phyloP scores from a whole-genome alignment of 2,888 invertebrate genomes.

The Eubasilissa splendida region DNA sequence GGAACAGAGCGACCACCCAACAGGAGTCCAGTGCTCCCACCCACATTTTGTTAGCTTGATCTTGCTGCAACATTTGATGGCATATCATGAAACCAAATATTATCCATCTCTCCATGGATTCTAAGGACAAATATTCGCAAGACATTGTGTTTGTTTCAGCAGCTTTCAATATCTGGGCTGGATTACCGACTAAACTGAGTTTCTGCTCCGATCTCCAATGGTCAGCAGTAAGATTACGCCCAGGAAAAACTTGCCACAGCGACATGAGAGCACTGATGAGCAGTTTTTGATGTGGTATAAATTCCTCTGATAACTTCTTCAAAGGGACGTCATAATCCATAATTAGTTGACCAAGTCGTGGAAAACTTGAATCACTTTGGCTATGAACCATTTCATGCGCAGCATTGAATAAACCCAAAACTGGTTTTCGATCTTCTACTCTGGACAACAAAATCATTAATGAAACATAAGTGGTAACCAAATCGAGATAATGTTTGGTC shows the following conservation, averaged over 20 bases:
- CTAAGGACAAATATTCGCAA: slow-evolving; percentile 96
- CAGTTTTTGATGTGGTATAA: slow-evolving; percentile 93
- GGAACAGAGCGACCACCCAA: slow-evolving; percentile 94
- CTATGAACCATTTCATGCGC: slow-evolving; percentile 97
- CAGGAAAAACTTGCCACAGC: slow-evolving; percentile 88
- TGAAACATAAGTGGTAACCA: slow-evolving; percentile 94
- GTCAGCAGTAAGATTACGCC: slow-evolving; percentile 93
- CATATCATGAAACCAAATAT: slow-evolving; percentile 95
- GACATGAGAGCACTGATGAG: slow-evolving; percentile 91
- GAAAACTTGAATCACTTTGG: slow-evolving; percentile 92
- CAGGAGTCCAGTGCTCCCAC: slow-evolving; percentile 92
- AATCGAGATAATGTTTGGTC: slow-evolving; percentile 94
- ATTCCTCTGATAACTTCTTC: slow-evolving; percentile 96
- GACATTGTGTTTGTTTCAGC: slow-evolving; percentile 97
- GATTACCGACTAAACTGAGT: slow-evolving; percentile 93
- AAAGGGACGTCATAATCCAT: slow-evolving; percentile 97
- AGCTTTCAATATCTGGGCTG: slow-evolving; percentile 94
- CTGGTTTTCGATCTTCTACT: slow-evolving; percentile 98
- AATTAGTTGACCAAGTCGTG: slow-evolving; percentile 96
- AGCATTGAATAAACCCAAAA: slow-evolving; percentile 96
- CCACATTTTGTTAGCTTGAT: slow-evolving; percentile 91
- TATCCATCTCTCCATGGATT: slow-evolving; percentile 97
- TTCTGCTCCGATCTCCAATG: slow-evolving; percentile 95
- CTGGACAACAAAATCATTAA: slow-evolving; percentile 97
- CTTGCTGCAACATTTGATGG: slow-evolving; percentile 89